Conservation (phyloP, 2,113 vertebrate genomes). For the Melanotaenia duboulayi region DNA sequence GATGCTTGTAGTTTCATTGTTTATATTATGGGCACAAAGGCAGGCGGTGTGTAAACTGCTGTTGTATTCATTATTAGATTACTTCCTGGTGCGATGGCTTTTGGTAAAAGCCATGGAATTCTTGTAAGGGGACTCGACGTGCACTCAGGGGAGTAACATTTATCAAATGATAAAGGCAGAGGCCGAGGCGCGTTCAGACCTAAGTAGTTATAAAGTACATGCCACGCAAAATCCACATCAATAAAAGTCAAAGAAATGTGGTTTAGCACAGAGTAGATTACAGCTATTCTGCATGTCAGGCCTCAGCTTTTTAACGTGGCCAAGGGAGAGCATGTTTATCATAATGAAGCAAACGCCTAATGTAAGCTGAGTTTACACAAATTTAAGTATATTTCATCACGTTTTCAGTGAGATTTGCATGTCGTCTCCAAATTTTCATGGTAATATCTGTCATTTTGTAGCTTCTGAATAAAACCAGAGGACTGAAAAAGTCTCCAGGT, state of each 20-base stretch:
- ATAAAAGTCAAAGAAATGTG: conserved; percentile 65
- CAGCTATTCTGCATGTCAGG: conserved; percentile 54
- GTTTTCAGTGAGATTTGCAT: conserved; percentile 42
- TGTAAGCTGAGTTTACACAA: conserved; percentile 57
- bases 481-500: too few relatives aligned
- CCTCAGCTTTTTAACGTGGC: conserved; percentile 58
- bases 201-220: conserved; percentile 66
- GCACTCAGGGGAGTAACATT: conserved; percentile 68
- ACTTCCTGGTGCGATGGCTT: conserved; percentile 72
- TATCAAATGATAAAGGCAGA: conserved; percentile 78
- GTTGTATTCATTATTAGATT: conserved; percentile 81
- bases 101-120: conserved; percentile 77
- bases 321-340: conserved; percentile 68
- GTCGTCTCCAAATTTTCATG: not conserved
- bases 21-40: conserved; percentile 72
- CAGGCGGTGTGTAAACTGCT: conserved; percentile 72
- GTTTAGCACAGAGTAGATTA: conserved; percentile 48
- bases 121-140: conserved; percentile 71
- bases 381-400: conserved; percentile 51
- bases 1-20: conserved; percentile 63
- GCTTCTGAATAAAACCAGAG: not conserved
- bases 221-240: conserved; percentile 72
- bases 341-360: conserved; percentile 66
- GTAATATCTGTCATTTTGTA: not conserved
- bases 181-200: conserved; percentile 55